Evolutionary conservation across 2,113 vertebrate genomes (phyloP).

Genomic region (Furnarius figulus): DNA sequence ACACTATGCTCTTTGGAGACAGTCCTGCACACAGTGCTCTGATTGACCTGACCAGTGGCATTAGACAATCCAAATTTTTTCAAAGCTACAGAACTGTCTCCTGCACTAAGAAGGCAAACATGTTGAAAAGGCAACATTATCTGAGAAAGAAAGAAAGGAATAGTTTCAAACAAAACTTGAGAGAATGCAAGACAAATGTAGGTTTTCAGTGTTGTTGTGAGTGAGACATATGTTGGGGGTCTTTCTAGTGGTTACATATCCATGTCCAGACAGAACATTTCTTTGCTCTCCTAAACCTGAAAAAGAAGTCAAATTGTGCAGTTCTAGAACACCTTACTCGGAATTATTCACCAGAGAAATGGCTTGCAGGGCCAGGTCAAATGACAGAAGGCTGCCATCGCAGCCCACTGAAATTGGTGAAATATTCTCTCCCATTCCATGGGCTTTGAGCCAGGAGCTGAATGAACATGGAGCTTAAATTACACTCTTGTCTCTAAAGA

Average conservation of each 20-base stretch:
- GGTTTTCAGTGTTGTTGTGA: not conserved
- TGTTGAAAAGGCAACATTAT: not conserved
- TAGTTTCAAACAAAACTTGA: not conserved
- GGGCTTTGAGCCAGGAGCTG: constrained; percentile 3
- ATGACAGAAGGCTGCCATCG: not conserved
- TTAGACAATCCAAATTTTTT: not conserved
- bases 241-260: not conserved
- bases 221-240: not conserved
- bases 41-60: not conserved
- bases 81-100: not conserved
- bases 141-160: not conserved
- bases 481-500: constrained; percentile 31
- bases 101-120: not conserved
- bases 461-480: constrained; percentile 21
- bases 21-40: not conserved
- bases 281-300: not conserved
- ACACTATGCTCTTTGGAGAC: not conserved
- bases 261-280: not conserved
- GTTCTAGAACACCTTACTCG: not conserved
- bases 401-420: not conserved
- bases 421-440: not conserved
- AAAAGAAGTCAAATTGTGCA: not conserved
- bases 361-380: not conserved
- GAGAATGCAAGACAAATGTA: not conserved
- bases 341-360: not conserved